A percentile compares a stretch with the other conserved stretches of the same genome.
Conservation (phyloP, 2,113 vertebrate species). For the Seriola dumerili region DNA sequence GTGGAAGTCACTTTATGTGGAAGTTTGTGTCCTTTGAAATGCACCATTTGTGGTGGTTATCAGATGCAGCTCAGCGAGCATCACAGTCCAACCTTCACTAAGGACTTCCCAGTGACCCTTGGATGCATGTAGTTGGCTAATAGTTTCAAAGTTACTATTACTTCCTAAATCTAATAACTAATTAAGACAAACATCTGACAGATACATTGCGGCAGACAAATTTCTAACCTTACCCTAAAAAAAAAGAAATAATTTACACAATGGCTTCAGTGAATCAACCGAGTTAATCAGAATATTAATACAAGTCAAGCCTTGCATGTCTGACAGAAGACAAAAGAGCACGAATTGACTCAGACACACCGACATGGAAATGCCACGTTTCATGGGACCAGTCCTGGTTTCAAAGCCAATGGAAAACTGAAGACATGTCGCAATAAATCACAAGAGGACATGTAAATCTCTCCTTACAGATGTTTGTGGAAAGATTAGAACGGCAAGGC, state of each 20-base stretch:
- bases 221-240: neutral
- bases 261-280: neutral
- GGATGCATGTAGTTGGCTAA: neutral
- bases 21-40: conserved; percentile 82
- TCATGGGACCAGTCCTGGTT: conserved; percentile 35
- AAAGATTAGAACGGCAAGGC: conserved; percentile 81
- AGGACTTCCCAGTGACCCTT: conserved; percentile 54
- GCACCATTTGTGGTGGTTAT: conserved; percentile 77
- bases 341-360: conserved; percentile 20
- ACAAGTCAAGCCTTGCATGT: neutral
- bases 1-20: conserved; percentile 68
- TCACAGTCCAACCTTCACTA: conserved; percentile 61
- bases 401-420: conserved; percentile 66
- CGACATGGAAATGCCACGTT: conserved; percentile 57
- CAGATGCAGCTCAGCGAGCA: conserved; percentile 71
- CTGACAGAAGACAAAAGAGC: conserved; percentile 33
- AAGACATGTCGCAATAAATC: conserved; percentile 75
- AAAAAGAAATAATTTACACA: neutral
- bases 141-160: conserved; percentile 9
- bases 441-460: conserved; percentile 74
- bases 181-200: neutral
- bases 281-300: conserved; percentile 12
- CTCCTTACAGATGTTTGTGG: conserved; percentile 79
- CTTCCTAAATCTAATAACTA: conserved; percentile 2
- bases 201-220: neutral